A percentile compares a stretch with the other conserved stretches of the same genome.
phyloP scores from a whole-genome alignment of 2,888 invertebrate species.

The Aspidiotus rigidus region DNA sequence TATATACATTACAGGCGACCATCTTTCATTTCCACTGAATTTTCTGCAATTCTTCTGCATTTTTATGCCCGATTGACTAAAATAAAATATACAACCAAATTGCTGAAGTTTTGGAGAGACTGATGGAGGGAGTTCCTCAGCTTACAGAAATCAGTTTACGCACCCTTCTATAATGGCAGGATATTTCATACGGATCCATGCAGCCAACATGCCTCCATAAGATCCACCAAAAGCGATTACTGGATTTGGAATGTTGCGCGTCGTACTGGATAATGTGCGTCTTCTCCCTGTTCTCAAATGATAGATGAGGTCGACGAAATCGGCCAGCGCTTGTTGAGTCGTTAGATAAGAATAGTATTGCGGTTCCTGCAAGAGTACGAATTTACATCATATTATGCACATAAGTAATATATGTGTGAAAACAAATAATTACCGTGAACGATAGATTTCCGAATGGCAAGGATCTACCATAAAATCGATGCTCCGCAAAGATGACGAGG shows the following conservation, averaged over 20 bases:
- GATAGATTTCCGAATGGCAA: constrained; percentile 79
- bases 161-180: constrained; percentile 74
- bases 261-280: constrained; percentile 36
- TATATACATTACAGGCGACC: no score
- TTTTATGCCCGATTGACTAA: no score
- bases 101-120: no score
- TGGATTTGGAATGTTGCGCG: constrained; percentile 52
- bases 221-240: constrained; percentile 82
- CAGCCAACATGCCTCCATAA: constrained; percentile 95
- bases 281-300: constrained; percentile 41
- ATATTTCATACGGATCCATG: constrained; percentile 94
- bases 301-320: constrained; percentile 72
- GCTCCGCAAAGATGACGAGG: constrained; percentile 82
- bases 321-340: constrained; percentile 85
- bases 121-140: no score
- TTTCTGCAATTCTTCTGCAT: no score
- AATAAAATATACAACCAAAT: no score
- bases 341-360: constrained; percentile 72
- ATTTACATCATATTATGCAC: no score
- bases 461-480: constrained; percentile 88
- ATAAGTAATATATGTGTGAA: no score
- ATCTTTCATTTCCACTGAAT: no score
- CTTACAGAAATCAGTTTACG: constrained; percentile 30
- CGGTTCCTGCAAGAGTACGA: constrained; percentile 44
- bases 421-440: constrained; percentile 42